phyloP scores from a whole-genome alignment of 2,888 invertebrate species.

The Netelia inedita region DNA sequence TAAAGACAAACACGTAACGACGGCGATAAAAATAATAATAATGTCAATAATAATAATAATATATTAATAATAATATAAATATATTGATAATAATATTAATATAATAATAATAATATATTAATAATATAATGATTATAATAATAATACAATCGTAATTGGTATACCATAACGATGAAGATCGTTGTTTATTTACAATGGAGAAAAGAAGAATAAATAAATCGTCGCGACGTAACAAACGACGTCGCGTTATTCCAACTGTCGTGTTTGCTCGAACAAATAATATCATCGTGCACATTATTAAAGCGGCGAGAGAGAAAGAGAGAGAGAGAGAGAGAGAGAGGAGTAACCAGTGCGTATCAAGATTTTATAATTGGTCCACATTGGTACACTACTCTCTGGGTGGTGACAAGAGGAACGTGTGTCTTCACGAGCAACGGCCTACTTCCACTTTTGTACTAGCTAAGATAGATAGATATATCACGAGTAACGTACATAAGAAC shows the following conservation, averaged over 20 bases:
- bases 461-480: not conserved
- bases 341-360: constrained; percentile 77
- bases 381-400: constrained; percentile 52
- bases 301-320: too few relatives aligned
- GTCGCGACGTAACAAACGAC: not conserved
- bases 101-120: not conserved
- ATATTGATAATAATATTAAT: not conserved
- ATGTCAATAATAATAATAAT: constrained; percentile 26
- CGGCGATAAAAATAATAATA: constrained; percentile 16
- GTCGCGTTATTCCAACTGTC: constrained; percentile 66
- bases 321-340: too few relatives aligned
- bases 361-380: constrained; percentile 68
- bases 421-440: constrained; percentile 74
- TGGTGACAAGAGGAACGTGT: constrained; percentile 70
- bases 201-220: constrained; percentile 1
- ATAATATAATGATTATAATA: too few relatives aligned
- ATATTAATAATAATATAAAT: constrained; percentile 12
- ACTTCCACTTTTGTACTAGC: constrained; percentile 69
- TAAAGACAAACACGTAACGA: constrained; percentile 80
- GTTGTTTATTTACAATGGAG: not conserved
- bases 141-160: too few relatives aligned
- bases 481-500: constrained; percentile 21
- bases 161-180: too few relatives aligned
- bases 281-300: constrained; percentile 1
- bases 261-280: constrained; percentile 65